A percentile compares a stretch with the other conserved stretches of the same genome.
phyloP scores from a whole-genome alignment of 2,113 vertebrate species.

The Anhinga rufa region DNA sequence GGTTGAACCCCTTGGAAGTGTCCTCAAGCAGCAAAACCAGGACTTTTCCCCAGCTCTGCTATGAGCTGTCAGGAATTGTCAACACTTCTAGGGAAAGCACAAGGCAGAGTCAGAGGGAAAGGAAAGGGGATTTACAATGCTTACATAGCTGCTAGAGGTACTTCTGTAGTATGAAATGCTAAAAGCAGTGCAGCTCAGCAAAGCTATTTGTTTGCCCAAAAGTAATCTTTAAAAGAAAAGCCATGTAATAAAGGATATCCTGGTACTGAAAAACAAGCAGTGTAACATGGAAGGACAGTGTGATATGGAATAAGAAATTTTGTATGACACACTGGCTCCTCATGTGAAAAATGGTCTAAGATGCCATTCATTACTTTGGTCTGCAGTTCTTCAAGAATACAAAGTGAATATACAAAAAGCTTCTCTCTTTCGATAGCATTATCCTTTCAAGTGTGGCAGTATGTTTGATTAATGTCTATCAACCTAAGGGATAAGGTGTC shows the following conservation, averaged over 20 bases:
- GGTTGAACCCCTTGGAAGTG: background rate
- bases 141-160: background rate
- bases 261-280: slow-evolving; percentile 63
- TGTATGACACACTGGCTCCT: slow-evolving; percentile 46
- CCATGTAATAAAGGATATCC: slow-evolving; percentile 5
- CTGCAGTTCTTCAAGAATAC: slow-evolving; percentile 54
- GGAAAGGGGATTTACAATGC: background rate
- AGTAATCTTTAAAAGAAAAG: background rate
- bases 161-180: background rate
- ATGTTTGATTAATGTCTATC: slow-evolving; percentile 65
- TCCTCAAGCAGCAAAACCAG: background rate
- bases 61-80: background rate
- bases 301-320: slow-evolving; percentile 54
- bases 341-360: slow-evolving; percentile 65
- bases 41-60: background rate
- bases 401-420: slow-evolving; percentile 64
- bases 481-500: slow-evolving; percentile 54
- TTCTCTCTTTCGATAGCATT: slow-evolving; percentile 45
- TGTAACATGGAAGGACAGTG: slow-evolving; percentile 60
- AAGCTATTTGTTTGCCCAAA: slow-evolving; percentile 18
- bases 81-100: background rate
- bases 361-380: slow-evolving; percentile 57
- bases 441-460: slow-evolving; percentile 49
- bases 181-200: background rate
- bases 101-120: background rate